Conservation (phyloP, 2,797 vertebrate species). For the Sarcophilus harrisii region DNA sequence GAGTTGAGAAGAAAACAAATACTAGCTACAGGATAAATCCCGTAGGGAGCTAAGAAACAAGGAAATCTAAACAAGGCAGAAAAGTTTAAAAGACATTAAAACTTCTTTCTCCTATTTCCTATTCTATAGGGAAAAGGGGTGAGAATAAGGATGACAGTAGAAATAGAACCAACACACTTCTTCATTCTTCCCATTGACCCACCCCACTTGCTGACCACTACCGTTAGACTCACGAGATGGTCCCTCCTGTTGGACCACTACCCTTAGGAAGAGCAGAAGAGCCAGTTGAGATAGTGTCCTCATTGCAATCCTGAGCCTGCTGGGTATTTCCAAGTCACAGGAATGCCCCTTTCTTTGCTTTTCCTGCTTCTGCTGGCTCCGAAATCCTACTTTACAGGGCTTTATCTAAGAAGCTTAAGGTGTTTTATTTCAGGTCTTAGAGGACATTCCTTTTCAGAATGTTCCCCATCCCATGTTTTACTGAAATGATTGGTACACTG, state of each 20-base stretch:
- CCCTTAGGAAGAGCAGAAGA: not conserved
- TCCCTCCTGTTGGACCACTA: not conserved
- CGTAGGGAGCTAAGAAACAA: not conserved
- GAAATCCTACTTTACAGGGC: not conserved
- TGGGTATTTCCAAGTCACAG: not conserved
- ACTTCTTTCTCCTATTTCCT: not conserved
- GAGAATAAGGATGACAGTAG: not conserved
- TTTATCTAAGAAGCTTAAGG: not conserved
- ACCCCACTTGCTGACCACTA: not conserved
- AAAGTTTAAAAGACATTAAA: not conserved
- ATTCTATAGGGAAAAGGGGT: not conserved
- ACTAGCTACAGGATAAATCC: no score
- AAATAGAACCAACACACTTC: not conserved
- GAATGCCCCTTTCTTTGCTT: not conserved
- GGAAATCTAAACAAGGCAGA: not conserved
- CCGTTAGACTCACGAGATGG: not conserved
- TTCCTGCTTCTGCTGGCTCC: not conserved
- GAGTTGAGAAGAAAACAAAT: not conserved
- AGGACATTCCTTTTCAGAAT: not conserved
- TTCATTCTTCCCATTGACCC: not conserved
- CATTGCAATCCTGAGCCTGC: not conserved
- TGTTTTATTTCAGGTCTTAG: not conserved
- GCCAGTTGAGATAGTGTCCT: not conserved
- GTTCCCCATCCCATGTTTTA: not conserved
- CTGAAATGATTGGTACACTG: not conserved